Percentiles rank a stretch among this genome's conserved stretches.
phyloP scores from a whole-genome alignment of 2,888 invertebrate genomes.

The Siphlonurus alternatus region DNA sequence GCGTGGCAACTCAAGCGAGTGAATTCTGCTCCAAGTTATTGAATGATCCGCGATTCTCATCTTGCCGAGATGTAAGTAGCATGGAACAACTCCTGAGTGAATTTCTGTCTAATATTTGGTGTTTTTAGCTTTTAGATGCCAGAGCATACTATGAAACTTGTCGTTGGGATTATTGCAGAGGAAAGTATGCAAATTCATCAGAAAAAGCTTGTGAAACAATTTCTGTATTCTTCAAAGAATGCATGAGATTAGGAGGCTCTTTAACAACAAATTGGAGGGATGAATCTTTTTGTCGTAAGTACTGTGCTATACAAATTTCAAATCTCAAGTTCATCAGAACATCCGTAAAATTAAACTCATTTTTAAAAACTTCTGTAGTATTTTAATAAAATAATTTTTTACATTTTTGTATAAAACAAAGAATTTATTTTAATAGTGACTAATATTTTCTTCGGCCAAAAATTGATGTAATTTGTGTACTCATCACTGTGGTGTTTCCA shows the following conservation, averaged over 20 bases:
- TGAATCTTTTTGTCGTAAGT: conserved; percentile 68
- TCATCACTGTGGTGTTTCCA: no score
- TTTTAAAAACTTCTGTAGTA: no score
- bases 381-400: no score
- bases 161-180: conserved; percentile 63
- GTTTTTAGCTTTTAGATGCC: conserved; percentile 50
- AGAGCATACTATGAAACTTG: conserved; percentile 52
- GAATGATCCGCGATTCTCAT: conserved; percentile 42
- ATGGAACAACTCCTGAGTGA: not conserved
- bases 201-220: conserved; percentile 58
- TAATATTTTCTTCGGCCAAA: no score
- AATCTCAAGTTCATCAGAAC: no score
- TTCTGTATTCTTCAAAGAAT: conserved; percentile 60
- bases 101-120: no score
- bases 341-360: no score
- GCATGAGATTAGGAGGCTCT: conserved; percentile 44
- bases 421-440: no score
- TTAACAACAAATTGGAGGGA: conserved; percentile 58
- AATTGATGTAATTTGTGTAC: no score
- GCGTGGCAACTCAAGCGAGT: conserved; percentile 28
- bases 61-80: conserved; percentile 37
- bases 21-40: conserved; percentile 45
- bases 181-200: conserved; percentile 36
- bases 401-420: no score
- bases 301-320: no score